Base-by-base conservation (phyloP, 2,797 vertebrate genomes). In the Sebastes taczanowskii region DNA sequence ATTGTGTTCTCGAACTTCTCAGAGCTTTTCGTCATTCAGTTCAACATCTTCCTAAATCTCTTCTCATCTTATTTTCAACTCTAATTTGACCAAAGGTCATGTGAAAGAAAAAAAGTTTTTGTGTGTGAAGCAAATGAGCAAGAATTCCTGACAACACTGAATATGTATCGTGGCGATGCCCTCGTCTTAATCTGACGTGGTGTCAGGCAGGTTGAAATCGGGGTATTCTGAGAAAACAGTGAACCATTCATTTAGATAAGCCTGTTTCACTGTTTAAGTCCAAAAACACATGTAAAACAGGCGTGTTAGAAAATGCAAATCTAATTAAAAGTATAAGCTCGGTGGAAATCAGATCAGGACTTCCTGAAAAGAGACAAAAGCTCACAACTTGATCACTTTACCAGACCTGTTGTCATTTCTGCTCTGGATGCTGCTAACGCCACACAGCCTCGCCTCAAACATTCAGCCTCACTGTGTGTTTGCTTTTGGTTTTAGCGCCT, bases 401-500 rank as follows among this genome's bases (percentile, higher is more conserved):
- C 84, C 80, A 62, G 85, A 79, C 25, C 58, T 59, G 87, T 81
- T 82, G 89, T 86, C 64, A 59, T 83, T 79, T 78, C 59, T 78
- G 80, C 79, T 46, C n/a, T 7, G 38, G 7, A 61, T 38, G 77
- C 86, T 67, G 62, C 81, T 84, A 53, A 69, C 25, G 70, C 65
- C n/a, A 29, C 62, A 2, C 63, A 67, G 78, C 53, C 66, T 79
- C 14, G 76, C 35, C 73, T 70, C 74, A 60, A 78, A 79, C 85
- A 88, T 85, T 88, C 88, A 76, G 82, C 42, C 87, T 76, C 9
- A 4, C 64, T 61, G 76, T 23, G 30, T 96, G 95, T 96, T 96
- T 96, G 90, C 93, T 66, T 88, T 94, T 81, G 93, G 95, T 92
- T 95, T 96, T 93, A 95, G 87, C 4, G 82, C 90, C 92, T 96